phyloP scores from a whole-genome alignment of 1,140 invertebrate species.

The Drosophila pachea region DNA sequence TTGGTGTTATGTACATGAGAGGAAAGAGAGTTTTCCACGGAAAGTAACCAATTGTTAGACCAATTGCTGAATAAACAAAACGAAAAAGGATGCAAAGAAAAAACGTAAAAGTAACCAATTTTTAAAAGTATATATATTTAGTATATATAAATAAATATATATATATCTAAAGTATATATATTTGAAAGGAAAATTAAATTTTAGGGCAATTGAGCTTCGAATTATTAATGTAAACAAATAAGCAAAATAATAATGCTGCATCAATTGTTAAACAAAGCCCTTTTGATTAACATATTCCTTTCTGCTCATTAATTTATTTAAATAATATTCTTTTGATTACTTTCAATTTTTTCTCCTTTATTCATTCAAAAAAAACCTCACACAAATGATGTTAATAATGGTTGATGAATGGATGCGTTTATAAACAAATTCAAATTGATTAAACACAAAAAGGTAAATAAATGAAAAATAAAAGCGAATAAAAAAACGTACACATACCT shows the following conservation, averaged over 20 bases:
- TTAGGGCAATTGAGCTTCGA: too few species aligned
- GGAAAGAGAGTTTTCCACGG: conserved; percentile 1
- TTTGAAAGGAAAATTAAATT: neutral
- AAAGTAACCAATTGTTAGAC: conserved; percentile 18
- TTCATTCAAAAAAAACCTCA: neutral
- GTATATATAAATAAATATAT: neutral
- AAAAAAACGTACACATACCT: conserved; percentile 73
- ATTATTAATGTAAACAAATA: too few species aligned
- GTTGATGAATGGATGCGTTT: conserved; percentile 7
- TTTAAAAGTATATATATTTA: neutral
- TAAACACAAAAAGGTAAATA: conserved; percentile 20
- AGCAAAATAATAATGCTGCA: neutral
- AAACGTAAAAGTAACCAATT: too few species aligned
- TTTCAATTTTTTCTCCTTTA: neutral
- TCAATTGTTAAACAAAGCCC: too few species aligned
- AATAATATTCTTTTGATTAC: neutral
- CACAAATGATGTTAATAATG: conserved; percentile 1
- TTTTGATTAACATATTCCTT: too few species aligned
- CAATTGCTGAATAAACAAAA: conserved; percentile 13
- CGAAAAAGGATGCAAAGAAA: conserved; percentile 2
- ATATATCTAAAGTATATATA: neutral
- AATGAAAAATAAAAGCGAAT: conserved; percentile 47
- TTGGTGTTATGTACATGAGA: conserved; percentile 24
- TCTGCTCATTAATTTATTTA: too few species aligned
- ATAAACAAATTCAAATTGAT: conserved; percentile 14